Percentiles rank a stretch among this genome's conserved stretches.
phyloP scores from a whole-genome alignment of 2,888 invertebrate species.

The Neuroscelio doddi region DNA sequence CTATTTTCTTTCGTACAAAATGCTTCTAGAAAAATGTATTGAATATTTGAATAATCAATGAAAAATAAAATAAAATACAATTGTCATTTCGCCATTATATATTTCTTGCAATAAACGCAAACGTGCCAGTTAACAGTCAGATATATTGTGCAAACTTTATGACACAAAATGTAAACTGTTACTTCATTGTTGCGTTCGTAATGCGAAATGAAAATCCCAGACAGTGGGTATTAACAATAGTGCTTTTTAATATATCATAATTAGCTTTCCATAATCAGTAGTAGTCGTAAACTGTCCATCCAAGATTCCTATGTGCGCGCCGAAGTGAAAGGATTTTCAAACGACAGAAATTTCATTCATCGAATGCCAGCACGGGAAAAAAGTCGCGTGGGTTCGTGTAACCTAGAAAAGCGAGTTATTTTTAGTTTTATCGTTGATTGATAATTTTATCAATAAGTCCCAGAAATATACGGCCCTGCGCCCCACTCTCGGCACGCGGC shows the following conservation, averaged over 20 bases:
- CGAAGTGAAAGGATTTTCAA: conserved; percentile 39
- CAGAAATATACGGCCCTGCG: conserved; percentile 44
- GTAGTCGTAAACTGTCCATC: conserved; percentile 31
- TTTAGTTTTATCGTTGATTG: too few species aligned
- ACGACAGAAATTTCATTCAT: too few species aligned
- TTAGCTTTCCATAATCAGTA: conserved; percentile 36
- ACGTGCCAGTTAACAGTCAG: not conserved
- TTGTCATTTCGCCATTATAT: too few species aligned
- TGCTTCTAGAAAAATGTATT: too few species aligned
- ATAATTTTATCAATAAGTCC: not conserved
- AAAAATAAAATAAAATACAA: too few species aligned
- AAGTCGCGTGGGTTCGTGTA: too few species aligned
- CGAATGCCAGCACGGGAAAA: not conserved
- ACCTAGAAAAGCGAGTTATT: too few species aligned
- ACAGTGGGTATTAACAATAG: conserved; percentile 30
- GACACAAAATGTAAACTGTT: conserved; percentile 16
- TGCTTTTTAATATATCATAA: conserved; percentile 36
- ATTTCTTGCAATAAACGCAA: too few species aligned
- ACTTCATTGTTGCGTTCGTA: conserved; percentile 19
- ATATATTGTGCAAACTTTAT: not conserved
- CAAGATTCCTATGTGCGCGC: conserved; percentile 20
- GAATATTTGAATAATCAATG: too few species aligned
- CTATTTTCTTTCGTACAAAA: too few species aligned
- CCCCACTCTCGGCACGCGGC: conserved; percentile 45
- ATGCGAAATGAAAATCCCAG: conserved; percentile 23